A percentile compares a stretch with the other conserved stretches of the same genome.
These are phyloP conservation scores for Conistra vaccinii DNA, from an alignment of 2,888 invertebrate genomes.

Conservation along the genomic window DNA sequence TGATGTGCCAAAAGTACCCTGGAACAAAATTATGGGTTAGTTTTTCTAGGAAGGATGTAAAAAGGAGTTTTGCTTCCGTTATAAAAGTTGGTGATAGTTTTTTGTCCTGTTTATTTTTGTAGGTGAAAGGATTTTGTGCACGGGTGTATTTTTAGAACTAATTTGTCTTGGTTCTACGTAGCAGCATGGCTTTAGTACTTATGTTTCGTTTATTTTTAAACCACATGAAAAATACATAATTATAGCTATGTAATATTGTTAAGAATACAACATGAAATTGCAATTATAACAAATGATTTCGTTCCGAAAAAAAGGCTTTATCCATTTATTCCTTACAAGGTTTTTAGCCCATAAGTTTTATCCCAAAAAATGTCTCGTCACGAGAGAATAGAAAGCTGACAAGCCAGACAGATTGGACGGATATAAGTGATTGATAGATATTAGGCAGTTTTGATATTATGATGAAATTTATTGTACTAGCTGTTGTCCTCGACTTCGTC, in stretches of 20 bases:
- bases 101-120: neutral
- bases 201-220: neutral
- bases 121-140: neutral
- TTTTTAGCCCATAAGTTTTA: constrained; percentile 29
- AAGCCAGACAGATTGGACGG: constrained; percentile 58
- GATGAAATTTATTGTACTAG: constrained; percentile 15
- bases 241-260: neutral
- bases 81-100: constrained; percentile 15
- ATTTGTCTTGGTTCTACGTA: neutral
- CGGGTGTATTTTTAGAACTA: neutral
- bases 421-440: constrained; percentile 56
- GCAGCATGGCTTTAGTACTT: too few species aligned
- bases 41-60: constrained; percentile 40
- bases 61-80: constrained; percentile 29
- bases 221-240: neutral
- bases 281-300: neutral
- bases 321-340: constrained; percentile 14
- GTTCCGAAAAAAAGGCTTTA: constrained; percentile 9
- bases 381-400: constrained; percentile 59
- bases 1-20: constrained; percentile 99
- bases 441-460: constrained; percentile 28
- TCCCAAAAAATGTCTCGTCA: constrained; percentile 45
- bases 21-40: constrained; percentile 84
- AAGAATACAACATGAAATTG: neutral
- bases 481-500: neutral